Base-by-base conservation (phyloP, 2,888 invertebrate species). In the Drosophila nigricruria region DNA sequence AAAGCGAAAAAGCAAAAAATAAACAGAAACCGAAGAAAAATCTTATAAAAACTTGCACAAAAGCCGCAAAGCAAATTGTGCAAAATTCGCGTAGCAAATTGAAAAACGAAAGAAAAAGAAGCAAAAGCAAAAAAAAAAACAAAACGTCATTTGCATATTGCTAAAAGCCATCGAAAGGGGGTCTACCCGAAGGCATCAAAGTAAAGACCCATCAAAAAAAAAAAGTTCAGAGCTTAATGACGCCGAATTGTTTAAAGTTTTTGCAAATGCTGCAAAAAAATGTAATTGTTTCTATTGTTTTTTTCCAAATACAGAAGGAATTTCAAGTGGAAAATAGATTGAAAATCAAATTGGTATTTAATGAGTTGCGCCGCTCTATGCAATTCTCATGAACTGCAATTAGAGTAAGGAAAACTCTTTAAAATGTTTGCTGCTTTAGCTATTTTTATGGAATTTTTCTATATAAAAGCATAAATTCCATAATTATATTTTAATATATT, bases 61-160 rank as follows among this genome's bases (percentile, higher is more conserved):
- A 75, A 76, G 68, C 68, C 68, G 57, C 68, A 76, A 79, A 56
- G 58, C 34, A 58, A 63, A 73, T 66, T 65, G 71, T 56, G 50
- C 56, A 64, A 72, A 64, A 64, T 57, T 61, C 70, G 75, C 70
- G 43, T 18, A 60, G 59, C 65, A 63, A 73, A 75, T 65, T 74
- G 75, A 75, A 70, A 75, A 60, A 23, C 54, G 32, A 66, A 70
- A 57, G 69, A 27, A 56, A 53, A 56, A 25, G 27, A 42, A 43
- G 47, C 59, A 47, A 56, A 53, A n/a, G n/a, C 58, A 42, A 52
- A 67, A 52, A 25, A 25, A 57, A 65, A 16, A 18, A 30, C 47
- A 49, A 62, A 63, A 61, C 63, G 36, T 42, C 54, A 74, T 67
- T 74, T 76, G 61, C 74, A 76, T 76, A 73, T 64, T 65, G 69